These are phyloP conservation scores for Drosophila tropicalis DNA, from an alignment of 1,140 invertebrate species.

Conservation along the genomic window DNA sequence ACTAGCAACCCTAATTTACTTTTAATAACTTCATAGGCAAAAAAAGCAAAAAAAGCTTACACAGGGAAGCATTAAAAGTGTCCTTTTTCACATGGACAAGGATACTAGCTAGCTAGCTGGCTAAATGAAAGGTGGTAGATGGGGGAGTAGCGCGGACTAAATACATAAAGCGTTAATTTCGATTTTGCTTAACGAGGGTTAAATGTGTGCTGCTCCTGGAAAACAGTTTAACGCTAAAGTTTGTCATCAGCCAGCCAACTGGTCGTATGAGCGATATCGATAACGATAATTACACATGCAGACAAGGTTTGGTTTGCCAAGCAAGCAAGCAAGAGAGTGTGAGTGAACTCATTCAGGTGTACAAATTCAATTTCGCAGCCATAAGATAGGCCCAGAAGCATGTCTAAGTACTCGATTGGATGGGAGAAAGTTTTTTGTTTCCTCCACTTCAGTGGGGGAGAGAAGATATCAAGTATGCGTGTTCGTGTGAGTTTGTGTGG, in stretches of 20 bases:
- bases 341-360: conserved; percentile 64
- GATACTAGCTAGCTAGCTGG: conserved; percentile 5
- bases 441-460: neutral
- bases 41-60: conserved; percentile 16
- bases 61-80: conserved; percentile 67
- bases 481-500: conserved; percentile 33
- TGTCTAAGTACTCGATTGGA: conserved; percentile 61
- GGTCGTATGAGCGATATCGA: conserved; percentile 78
- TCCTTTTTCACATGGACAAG: conserved; percentile 67
- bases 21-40: conserved; percentile 80
- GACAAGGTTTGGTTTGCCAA: conserved; percentile 19
- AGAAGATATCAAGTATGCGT: conserved; percentile 47
- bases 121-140: neutral
- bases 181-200: conserved; percentile 81
- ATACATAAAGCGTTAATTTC: conserved; percentile 76
- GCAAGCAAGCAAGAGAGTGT: neutral
- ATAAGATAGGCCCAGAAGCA: conserved; percentile 50
- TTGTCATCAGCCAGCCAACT: conserved; percentile 53
- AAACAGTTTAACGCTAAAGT: conserved; percentile 48
- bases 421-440: conserved; percentile 8
- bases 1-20: conserved; percentile 79
- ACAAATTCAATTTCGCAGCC: conserved; percentile 74
- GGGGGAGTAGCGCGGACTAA: conserved; percentile 39
- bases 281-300: conserved; percentile 77
- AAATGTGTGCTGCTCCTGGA: conserved; percentile 46